phyloP scores from a whole-genome alignment of 2,113 vertebrate genomes.

The Pristiophorus japonicus region DNA sequence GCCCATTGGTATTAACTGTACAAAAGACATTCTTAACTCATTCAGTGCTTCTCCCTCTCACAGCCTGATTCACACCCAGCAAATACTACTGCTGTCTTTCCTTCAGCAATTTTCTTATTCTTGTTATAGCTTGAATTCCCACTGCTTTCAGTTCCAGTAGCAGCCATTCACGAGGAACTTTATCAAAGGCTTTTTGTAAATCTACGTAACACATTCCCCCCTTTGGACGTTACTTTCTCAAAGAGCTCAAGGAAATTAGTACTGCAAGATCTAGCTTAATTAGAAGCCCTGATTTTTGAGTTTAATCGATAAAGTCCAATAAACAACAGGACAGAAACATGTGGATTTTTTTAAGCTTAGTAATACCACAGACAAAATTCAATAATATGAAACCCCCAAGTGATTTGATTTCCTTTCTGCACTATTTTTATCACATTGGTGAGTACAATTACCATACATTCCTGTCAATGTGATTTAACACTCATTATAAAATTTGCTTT shows the following conservation, averaged over 20 bases:
- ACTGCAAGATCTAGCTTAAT: neutral
- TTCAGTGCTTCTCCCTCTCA: neutral
- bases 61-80: neutral
- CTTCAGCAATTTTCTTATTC: neutral
- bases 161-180: neutral
- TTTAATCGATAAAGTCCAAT: neutral
- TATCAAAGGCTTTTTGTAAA: conserved; percentile 18
- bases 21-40: neutral
- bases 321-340: neutral
- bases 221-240: neutral
- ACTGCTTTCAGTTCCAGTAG: neutral
- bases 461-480: neutral
- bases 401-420: neutral
- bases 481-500: neutral
- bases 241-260: neutral
- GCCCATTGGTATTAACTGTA: neutral
- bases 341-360: neutral
- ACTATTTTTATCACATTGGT: neutral
- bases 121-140: neutral
- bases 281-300: neutral
- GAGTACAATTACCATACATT: neutral
- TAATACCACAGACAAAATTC: neutral
- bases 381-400: neutral
- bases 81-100: neutral
- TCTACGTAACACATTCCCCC: neutral